Base-by-base conservation (phyloP, 2,113 vertebrate genomes). In the Siniperca chuatsi region DNA sequence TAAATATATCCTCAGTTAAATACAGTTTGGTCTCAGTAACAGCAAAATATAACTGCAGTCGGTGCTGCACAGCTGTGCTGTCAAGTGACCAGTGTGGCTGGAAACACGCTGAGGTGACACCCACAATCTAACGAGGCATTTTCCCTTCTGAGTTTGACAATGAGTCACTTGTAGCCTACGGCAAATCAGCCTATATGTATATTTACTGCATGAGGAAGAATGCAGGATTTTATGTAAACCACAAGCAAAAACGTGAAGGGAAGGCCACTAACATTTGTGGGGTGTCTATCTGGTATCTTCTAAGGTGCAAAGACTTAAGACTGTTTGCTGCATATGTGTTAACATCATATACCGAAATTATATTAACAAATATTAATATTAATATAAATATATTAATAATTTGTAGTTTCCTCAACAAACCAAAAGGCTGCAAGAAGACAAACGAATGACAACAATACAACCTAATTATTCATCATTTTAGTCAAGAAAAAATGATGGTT, bases 61-160 rank as follows among this genome's bases (percentile, higher is more conserved):
- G 23, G 50, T 82, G 88, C 73, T 65, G 68, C 44, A 79, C 89
- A 92, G 92, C 86, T 92, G 90, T 91, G 92, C 77, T 92, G 92
- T 90, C 90, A 92, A 89, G 78, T 88, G 90, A 64, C 77, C 81
- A 71, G 37, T 70, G 86, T 83, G 83, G 88, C 78, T 87, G 78
- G 73, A 83, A 77, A 81, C 81, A 84, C 57, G 79, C 75, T 89
- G 84, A 85, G 85, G 85, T 92, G 92, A 93, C 90, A 93, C 80
- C 90, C 88, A 89, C 90, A 89, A 29, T 52, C 37, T 68, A 77
- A 92, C 65, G 55, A 84, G 29, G 54, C 64, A 71, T 86, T 84
- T 81, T 23, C 62, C 62, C 73, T 40, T 75, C 35, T 35, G 54
- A 83, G 69, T 83, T 54, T 84, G 40, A 82, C 75, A 83, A 52